These are phyloP conservation scores for Ophion obscuratus DNA, from an alignment of 2,888 invertebrate genomes.

Conservation along the genomic window DNA sequence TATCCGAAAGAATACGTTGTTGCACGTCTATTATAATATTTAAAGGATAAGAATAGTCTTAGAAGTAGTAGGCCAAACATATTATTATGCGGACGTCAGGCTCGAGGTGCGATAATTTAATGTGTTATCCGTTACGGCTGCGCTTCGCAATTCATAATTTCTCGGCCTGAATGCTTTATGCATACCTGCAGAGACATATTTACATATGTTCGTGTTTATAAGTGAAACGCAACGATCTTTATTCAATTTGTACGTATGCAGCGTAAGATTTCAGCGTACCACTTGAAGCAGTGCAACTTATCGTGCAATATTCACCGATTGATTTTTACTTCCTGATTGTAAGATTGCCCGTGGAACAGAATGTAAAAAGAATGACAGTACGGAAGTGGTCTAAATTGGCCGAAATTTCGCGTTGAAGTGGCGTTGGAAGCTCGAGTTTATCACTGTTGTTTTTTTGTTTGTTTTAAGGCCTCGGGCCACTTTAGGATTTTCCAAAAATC, in stretches of 20 bases:
- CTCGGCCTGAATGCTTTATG: conserved; percentile 37
- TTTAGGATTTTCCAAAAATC: too few species aligned
- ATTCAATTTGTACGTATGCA: conserved; percentile 17
- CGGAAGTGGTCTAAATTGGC: too few species aligned
- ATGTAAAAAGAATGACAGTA: too few species aligned
- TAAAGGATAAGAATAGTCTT: conserved; percentile 47
- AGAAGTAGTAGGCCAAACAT: conserved; percentile 43
- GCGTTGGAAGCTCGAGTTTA: too few species aligned
- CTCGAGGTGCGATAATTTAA: conserved; percentile 43
- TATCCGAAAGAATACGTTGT: conserved; percentile 36
- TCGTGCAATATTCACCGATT: background rate
- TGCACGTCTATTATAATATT: conserved; percentile 59
- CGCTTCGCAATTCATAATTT: conserved; percentile 59
- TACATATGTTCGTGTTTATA: background rate
- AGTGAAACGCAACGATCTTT: background rate
- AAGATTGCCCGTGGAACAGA: background rate
- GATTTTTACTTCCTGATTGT: background rate
- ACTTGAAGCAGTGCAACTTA: conserved; percentile 5
- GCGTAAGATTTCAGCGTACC: conserved; percentile 15
- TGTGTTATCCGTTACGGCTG: conserved; percentile 52
- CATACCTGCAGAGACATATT: background rate
- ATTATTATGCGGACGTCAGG: conserved; percentile 62
- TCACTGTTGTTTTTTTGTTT: too few species aligned
- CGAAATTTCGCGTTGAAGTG: too few species aligned
- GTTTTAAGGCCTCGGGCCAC: too few species aligned